Evolutionary conservation across 2,113 vertebrate genomes (phyloP).

Genomic region (Muscicapa adusta): DNA sequence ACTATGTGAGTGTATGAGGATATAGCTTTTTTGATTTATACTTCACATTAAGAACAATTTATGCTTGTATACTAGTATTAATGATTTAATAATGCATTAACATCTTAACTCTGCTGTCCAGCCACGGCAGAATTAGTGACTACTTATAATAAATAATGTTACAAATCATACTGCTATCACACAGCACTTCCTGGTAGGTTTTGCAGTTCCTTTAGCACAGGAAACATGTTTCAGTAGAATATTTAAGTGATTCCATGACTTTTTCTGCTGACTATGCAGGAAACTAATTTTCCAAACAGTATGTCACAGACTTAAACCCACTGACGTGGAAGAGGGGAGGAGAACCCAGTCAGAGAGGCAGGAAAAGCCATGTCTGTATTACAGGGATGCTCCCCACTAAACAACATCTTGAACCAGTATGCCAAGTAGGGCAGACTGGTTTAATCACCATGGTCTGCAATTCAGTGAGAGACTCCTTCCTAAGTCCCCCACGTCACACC

Average conservation of each 20-base stretch:
- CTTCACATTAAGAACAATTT: not conserved
- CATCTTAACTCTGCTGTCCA: not conserved
- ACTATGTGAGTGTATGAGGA: not conserved
- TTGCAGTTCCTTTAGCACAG: conserved; percentile 6
- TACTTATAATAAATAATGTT: not conserved
- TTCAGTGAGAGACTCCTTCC: not conserved
- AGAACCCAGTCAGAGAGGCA: not conserved
- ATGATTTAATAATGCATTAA: not conserved
- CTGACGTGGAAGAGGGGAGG: not conserved
- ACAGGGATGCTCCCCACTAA: not conserved
- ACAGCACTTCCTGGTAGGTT: conserved; percentile 24
- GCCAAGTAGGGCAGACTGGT: conserved; percentile 31
- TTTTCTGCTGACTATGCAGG: not conserved
- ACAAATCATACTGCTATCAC: not conserved
- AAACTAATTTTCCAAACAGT: not conserved
- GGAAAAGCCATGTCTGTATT: not conserved
- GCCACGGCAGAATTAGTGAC: not conserved
- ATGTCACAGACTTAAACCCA: not conserved
- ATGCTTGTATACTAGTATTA: not conserved
- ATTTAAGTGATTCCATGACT: not conserved
- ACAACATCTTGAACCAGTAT: not conserved
- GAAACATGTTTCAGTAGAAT: conserved; percentile 7
- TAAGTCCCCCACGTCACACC: not conserved
- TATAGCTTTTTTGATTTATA: not conserved
- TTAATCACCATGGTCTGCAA: not conserved